Conservation (phyloP, 2,113 vertebrate genomes). For the Tylochromis polylepis region DNA sequence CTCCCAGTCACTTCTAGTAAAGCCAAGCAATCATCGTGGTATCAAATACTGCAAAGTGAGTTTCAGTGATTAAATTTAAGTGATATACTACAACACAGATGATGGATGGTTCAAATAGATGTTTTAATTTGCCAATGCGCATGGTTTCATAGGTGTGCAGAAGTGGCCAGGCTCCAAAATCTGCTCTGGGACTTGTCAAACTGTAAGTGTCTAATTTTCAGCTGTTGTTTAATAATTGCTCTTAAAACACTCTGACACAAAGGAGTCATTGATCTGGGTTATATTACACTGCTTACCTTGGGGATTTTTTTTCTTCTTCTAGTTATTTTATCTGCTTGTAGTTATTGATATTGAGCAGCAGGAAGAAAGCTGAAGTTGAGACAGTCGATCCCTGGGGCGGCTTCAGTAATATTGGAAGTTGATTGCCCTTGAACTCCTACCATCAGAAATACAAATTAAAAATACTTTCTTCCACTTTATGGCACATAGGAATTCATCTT, state of each 20-base stretch:
- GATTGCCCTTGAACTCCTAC: slow-evolving; percentile 40
- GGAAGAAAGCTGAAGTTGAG: background rate
- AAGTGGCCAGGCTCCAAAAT: background rate
- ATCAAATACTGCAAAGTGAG: background rate
- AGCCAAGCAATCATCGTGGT: background rate
- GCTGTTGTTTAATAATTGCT: slow-evolving; percentile 36
- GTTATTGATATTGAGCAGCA: slow-evolving; percentile 41
- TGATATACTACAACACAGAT: background rate
- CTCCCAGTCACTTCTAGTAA: background rate
- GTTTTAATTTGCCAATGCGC: slow-evolving; percentile 24
- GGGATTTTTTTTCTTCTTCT: slow-evolving; percentile 15
- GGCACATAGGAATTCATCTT: background rate
- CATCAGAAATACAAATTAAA: slow-evolving; percentile 19
- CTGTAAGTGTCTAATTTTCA: slow-evolving; percentile 4
- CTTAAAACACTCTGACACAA: slow-evolving; percentile 27
- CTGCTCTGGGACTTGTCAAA: slow-evolving; percentile 1
- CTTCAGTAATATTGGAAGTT: slow-evolving; percentile 30
- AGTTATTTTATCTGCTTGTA: slow-evolving; percentile 24
- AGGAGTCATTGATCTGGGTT: slow-evolving; percentile 36
- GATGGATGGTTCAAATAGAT: slow-evolving; percentile 22
- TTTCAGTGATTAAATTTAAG: slow-evolving; percentile 17
- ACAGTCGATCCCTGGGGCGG: slow-evolving; percentile 3
- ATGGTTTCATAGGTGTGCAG: background rate
- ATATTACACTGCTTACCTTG: slow-evolving; percentile 5
- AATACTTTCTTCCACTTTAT: background rate